Percentiles rank a stretch among this genome's conserved stretches.
These are phyloP conservation scores for Drosophila navojoa DNA, from an alignment of 1,140 invertebrate genomes.

Conservation along the genomic window DNA sequence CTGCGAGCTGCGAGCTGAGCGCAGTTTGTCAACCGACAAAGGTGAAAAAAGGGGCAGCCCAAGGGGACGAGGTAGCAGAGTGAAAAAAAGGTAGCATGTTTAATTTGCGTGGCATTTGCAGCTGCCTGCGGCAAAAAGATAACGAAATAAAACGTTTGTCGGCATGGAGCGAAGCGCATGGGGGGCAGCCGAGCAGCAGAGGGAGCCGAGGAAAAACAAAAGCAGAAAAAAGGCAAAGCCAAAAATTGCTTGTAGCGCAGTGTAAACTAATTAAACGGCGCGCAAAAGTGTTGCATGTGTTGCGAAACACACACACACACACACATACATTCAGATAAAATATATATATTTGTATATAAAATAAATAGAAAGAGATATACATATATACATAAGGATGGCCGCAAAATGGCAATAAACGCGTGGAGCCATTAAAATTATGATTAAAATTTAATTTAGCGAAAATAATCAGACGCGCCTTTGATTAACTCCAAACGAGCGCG, in stretches of 20 bases:
- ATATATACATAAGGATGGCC: constrained; percentile 18
- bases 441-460: constrained; percentile 81
- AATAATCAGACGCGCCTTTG: constrained; percentile 67
- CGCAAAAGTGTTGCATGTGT: constrained; percentile 43
- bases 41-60: constrained; percentile 55
- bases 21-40: constrained; percentile 74
- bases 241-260: constrained; percentile 61
- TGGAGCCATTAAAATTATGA: constrained; percentile 71
- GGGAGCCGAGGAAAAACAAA: constrained; percentile 5
- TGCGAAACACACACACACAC: constrained; percentile 16
- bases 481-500: constrained; percentile 57
- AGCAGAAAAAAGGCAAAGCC: constrained; percentile 17
- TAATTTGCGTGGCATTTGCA: constrained; percentile 83
- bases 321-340: neutral
- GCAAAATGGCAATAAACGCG: constrained; percentile 37
- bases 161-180: constrained; percentile 20
- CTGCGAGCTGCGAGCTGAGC: constrained; percentile 6
- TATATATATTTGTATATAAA: constrained; percentile 5
- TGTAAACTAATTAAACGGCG: constrained; percentile 78
- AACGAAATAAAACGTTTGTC: constrained; percentile 82
- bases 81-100: constrained; percentile 75
- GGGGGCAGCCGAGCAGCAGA: neutral
- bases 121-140: constrained; percentile 83
- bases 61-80: constrained; percentile 23
- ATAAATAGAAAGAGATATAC: constrained; percentile 19